Conservation (phyloP, 1,140 invertebrate genomes). For the Pararge aegeria region DNA sequence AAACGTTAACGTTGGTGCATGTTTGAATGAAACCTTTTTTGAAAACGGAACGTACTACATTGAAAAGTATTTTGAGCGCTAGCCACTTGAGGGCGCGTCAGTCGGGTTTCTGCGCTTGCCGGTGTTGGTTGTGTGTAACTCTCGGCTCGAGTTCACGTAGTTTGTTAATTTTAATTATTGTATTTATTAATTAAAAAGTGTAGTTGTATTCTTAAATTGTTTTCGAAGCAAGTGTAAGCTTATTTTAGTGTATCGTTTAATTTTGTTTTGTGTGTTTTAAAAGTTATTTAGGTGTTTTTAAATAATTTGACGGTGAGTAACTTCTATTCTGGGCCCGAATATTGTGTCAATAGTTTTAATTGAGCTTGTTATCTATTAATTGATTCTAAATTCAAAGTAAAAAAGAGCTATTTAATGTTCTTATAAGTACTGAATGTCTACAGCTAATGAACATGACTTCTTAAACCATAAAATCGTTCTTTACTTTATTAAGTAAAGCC, state of each 20-base stretch:
- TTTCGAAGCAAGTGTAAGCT: conserved; percentile 35
- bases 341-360: background rate
- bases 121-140: conserved; percentile 57
- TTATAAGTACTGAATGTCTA: too few relatives aligned
- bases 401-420: too few relatives aligned
- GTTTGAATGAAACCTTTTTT: conserved; percentile 52
- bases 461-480: too few relatives aligned
- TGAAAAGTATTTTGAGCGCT: conserved; percentile 58
- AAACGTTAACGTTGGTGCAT: conserved; percentile 4
- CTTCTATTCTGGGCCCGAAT: background rate
- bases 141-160: conserved; percentile 65
- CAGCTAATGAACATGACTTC: too few relatives aligned
- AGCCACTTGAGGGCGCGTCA: conserved; percentile 63
- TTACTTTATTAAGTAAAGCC: too few relatives aligned
- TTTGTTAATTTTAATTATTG: conserved; percentile 49
- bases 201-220: conserved; percentile 34
- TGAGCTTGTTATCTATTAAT: too few relatives aligned
- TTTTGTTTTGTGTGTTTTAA: conserved; percentile 45
- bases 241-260: conserved; percentile 40
- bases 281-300: conserved; percentile 57
- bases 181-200: conserved; percentile 50
- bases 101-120: conserved; percentile 76
- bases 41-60: conserved; percentile 52
- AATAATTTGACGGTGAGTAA: conserved; percentile 56
- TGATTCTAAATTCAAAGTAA: too few relatives aligned